These are phyloP conservation scores for Genyomyrus donnyi DNA, from an alignment of 2,113 vertebrate genomes.

Conservation along the genomic window DNA sequence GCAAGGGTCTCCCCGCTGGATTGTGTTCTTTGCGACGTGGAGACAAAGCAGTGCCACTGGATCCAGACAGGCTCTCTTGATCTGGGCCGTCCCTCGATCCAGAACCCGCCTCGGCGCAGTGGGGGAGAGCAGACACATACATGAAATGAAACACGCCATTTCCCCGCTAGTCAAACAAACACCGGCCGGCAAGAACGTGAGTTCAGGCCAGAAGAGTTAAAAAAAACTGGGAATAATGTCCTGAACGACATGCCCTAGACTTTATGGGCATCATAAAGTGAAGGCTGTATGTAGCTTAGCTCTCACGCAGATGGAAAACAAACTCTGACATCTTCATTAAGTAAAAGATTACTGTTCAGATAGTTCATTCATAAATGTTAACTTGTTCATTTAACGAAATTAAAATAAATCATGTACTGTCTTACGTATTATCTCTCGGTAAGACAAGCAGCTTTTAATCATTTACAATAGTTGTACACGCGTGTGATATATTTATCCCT, in stretches of 20 bases:
- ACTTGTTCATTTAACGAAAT: neutral
- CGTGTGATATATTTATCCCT: neutral
- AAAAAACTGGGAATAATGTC: neutral
- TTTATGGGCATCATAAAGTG: neutral
- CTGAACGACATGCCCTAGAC: neutral
- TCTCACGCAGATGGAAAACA: neutral
- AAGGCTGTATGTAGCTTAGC: too few species aligned
- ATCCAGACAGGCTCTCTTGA: constrained; percentile 62
- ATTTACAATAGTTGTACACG: neutral
- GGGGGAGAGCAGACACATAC: constrained; percentile 71
- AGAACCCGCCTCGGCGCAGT: constrained; percentile 70
- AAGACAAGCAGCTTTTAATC: neutral
- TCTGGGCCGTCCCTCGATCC: constrained; percentile 69
- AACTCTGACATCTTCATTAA: neutral
- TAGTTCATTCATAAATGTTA: neutral
- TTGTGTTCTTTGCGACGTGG: constrained; percentile 61
- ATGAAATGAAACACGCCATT: constrained; percentile 74
- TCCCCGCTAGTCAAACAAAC: constrained; percentile 68
- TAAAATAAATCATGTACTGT: neutral
- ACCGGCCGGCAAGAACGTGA: constrained; percentile 34
- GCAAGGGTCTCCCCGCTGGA: constrained; percentile 57
- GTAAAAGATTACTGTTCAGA: neutral
- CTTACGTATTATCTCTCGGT: neutral
- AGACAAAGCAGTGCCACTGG: constrained; percentile 61
- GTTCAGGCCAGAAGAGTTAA: constrained; percentile 21